Evolutionary conservation across 1,140 invertebrate species (phyloP).

Genomic region (Macrobrachium nipponense): DNA sequence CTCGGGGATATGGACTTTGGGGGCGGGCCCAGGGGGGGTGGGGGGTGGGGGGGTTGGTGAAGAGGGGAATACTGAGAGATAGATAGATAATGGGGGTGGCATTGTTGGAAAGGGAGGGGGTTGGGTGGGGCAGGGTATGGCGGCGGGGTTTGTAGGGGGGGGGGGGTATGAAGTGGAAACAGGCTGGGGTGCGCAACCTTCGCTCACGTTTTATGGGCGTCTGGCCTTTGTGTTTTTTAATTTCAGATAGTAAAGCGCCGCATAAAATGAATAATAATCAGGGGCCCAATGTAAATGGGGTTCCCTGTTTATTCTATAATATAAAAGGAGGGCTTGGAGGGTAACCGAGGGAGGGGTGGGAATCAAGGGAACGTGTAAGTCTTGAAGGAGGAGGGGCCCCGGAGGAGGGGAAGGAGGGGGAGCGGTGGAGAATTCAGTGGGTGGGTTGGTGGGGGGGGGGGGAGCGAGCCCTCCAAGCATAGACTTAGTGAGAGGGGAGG

Average conservation of each 20-base stretch:
- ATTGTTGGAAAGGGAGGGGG: neutral
- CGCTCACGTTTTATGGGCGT: conserved; percentile 38
- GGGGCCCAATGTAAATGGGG: conserved; percentile 30
- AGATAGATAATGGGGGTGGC: too few relatives aligned
- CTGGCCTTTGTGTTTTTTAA: conserved; percentile 51
- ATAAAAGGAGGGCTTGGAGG: conserved; percentile 28
- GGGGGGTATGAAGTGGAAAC: neutral
- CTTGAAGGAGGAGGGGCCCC: neutral
- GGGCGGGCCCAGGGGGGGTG: too few relatives aligned
- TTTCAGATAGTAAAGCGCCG: conserved; percentile 44
- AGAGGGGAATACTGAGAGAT: too few relatives aligned
- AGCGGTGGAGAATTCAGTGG: neutral
- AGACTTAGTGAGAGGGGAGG: conserved; percentile 17
- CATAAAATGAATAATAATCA: conserved; percentile 58
- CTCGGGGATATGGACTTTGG: too few relatives aligned
- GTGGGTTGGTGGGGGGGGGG: neutral
- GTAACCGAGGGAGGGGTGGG: conserved; percentile 5
- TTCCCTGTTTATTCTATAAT: conserved; percentile 41
- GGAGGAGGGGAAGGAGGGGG: neutral
- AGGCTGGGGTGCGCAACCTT: neutral
- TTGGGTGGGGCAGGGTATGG: too few relatives aligned
- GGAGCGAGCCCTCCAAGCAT: neutral
- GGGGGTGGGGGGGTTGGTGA: too few relatives aligned
- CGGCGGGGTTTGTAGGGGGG: neutral
- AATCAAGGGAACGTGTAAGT: neutral